Conservation (phyloP, 2,888 invertebrate genomes). For the Luperina testacea region DNA sequence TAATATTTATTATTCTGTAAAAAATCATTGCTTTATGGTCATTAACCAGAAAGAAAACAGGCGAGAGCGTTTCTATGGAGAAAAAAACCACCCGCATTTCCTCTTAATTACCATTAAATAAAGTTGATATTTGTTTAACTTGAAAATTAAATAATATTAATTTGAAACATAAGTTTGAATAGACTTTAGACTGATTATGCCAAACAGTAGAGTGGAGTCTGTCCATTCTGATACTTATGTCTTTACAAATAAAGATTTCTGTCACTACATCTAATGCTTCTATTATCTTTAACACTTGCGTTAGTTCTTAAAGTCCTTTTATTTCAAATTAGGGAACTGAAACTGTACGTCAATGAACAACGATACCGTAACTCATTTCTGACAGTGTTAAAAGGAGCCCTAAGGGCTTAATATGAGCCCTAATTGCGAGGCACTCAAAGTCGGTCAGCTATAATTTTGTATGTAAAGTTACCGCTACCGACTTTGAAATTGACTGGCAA, state of each 20-base stretch:
- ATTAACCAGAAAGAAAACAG: no score
- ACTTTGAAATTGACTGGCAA: conserved; percentile 41
- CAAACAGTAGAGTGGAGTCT: not conserved
- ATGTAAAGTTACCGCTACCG: conserved; percentile 48
- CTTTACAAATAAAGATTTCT: not conserved
- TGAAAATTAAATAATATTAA: no score
- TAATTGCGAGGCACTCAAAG: conserved; percentile 22
- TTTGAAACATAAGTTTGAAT: no score
- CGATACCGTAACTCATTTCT: conserved; percentile 9
- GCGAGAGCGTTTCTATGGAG: no score
- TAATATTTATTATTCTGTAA: no score
- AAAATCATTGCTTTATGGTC: no score
- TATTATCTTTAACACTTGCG: not conserved
- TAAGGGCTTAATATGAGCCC: conserved; percentile 26
- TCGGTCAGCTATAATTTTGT: conserved; percentile 39
- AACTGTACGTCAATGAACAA: not conserved
- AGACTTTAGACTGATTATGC: not conserved
- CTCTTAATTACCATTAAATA: no score
- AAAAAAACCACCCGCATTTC: no score
- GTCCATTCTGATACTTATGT: not conserved
- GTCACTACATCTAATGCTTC: not conserved
- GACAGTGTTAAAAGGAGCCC: conserved; percentile 28
- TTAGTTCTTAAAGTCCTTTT: not conserved
- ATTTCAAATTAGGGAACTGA: not conserved
- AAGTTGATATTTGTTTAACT: no score